These are phyloP conservation scores for Panthera leo DNA, from an alignment of 2,113 vertebrate species.

Conservation along the genomic window DNA sequence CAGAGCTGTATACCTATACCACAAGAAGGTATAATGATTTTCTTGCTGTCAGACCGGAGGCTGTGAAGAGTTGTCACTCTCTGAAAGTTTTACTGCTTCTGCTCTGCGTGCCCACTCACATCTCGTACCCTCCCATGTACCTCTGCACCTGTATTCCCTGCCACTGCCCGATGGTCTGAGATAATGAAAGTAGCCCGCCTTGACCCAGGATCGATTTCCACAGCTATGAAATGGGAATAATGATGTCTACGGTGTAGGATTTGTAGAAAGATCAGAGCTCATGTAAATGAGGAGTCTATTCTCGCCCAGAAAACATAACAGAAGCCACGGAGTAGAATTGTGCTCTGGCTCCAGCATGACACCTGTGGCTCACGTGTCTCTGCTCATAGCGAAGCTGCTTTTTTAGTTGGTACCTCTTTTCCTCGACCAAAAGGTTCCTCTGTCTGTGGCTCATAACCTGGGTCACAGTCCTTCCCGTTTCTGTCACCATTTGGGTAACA, in stretches of 20 bases:
- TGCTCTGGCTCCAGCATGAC: not conserved
- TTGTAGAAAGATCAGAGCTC: not conserved
- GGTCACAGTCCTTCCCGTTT: not conserved
- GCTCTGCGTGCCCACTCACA: fast-evolving
- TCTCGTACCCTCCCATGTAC: fast-evolving
- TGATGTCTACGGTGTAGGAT: not conserved
- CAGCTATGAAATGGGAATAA: not conserved
- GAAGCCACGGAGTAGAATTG: not conserved
- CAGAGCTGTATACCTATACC: not conserved
- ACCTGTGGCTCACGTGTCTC: not conserved
- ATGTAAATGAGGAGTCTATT: not conserved
- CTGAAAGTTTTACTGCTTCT: not conserved
- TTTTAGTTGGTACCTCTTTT: not conserved
- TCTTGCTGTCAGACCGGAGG: not conserved
- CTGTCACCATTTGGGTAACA: not conserved
- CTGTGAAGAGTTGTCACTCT: not conserved
- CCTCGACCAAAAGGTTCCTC: not conserved
- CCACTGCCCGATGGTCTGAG: not conserved
- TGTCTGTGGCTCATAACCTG: not conserved
- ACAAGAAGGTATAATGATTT: not conserved
- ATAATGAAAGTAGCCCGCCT: not conserved
- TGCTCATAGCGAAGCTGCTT: not conserved
- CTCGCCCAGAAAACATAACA: not conserved
- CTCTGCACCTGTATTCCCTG: not conserved
- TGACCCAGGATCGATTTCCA: not conserved